Percentiles rank a stretch among this genome's conserved stretches.
phyloP scores from a whole-genome alignment of 2,888 invertebrate species.

The Melieria omissa region DNA sequence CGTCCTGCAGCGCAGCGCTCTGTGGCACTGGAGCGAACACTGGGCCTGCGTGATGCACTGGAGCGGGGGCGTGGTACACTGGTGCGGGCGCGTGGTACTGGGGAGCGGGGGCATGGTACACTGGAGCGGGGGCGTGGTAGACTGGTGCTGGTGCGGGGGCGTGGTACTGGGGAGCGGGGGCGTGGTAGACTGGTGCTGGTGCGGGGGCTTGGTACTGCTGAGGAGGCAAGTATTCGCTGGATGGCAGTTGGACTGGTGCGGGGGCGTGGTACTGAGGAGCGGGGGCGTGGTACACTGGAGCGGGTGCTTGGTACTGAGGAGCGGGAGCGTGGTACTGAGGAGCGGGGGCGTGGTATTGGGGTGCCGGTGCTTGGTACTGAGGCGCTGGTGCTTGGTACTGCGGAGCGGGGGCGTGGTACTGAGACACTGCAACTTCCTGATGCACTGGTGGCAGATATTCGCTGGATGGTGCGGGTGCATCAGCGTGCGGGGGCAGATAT shows the following conservation, averaged over 20 bases:
- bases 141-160: constrained; percentile 12
- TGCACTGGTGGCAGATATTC: constrained; percentile 13
- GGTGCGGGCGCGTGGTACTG: constrained; percentile 9
- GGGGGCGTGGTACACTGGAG: constrained; percentile 40
- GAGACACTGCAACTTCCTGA: background rate
- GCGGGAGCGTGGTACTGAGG: constrained; percentile 10
- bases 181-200: constrained; percentile 29
- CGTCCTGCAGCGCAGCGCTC: constrained; percentile 13
- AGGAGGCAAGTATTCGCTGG: constrained; percentile 13
- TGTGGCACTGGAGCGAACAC: constrained; percentile 21
- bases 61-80: constrained; percentile 25
- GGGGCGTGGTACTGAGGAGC: too few species aligned
- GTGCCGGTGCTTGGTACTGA: constrained; percentile 12
- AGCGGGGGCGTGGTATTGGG: constrained; percentile 1
- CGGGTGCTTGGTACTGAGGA: constrained; percentile 15
- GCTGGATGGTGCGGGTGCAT: constrained; percentile 3
- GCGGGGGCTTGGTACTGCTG: constrained; percentile 10
- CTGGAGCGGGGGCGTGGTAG: constrained; percentile 23
- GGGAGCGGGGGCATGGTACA: background rate
- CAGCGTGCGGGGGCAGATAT: constrained; percentile 16
- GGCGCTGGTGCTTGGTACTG: constrained; percentile 24
- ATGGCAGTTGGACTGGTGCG: constrained; percentile 12
- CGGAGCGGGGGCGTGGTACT: constrained; percentile 5
- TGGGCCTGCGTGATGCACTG: constrained; percentile 20
- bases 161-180: constrained; percentile 39